Conservation (phyloP, 2,797 vertebrate species). For the Lepilemur septentrionalis region DNA sequence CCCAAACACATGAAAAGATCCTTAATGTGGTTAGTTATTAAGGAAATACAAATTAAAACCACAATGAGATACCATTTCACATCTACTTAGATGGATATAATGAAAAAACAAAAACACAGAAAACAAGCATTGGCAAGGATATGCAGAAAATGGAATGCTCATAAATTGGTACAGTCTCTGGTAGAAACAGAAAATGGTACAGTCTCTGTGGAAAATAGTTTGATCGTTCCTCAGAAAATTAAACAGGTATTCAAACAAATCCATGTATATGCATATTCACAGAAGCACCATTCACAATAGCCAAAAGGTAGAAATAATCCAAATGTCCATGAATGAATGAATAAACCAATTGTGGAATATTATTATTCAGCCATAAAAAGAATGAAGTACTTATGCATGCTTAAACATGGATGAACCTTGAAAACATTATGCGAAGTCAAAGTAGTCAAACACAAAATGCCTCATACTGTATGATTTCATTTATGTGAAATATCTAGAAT, state of each 20-base stretch:
- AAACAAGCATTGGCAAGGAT: not conserved
- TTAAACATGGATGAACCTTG: not conserved
- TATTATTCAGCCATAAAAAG: not conserved
- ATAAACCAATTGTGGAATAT: not conserved
- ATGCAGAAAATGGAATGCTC: not conserved
- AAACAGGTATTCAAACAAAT: not conserved
- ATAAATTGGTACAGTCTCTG: not conserved
- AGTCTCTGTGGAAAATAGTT: not conserved
- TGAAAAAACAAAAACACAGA: not conserved
- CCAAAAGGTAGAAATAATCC: not conserved
- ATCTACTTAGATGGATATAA: not conserved
- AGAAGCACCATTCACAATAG: not conserved
- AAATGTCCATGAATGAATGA: not conserved
- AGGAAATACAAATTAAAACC: conserved; percentile 32
- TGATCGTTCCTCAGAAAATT: not conserved
- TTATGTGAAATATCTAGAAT: not conserved
- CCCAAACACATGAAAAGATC: not conserved
- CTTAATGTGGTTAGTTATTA: not conserved
- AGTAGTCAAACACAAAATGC: not conserved
- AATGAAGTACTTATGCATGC: not conserved
- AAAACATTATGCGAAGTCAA: not conserved
- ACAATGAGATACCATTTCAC: not conserved
- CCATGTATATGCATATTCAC: not conserved
- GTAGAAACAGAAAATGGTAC: not conserved
- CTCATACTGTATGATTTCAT: not conserved